A percentile compares a stretch with the other conserved stretches of the same genome.
Conservation (phyloP, 2,888 invertebrate species). For the Piscicola geometra region DNA sequence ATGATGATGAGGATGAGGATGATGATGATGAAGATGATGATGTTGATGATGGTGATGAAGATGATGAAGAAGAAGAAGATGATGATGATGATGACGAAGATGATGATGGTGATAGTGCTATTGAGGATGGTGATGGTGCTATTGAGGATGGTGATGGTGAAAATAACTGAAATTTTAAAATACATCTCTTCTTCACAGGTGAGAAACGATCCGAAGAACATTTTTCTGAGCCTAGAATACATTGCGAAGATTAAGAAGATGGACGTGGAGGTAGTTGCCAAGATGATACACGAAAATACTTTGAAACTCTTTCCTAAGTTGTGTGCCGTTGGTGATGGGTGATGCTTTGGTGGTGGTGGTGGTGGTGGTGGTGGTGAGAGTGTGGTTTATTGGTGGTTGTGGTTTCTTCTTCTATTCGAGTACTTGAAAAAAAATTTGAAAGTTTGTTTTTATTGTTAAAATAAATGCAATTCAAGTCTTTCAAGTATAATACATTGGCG, state of each 20-base stretch:
- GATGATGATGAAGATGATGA: slow-evolving; percentile 34
- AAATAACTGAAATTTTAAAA: slow-evolving; percentile 48
- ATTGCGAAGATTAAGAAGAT: slow-evolving; percentile 54
- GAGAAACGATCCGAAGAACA: slow-evolving; percentile 55
- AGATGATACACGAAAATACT: slow-evolving; percentile 53
- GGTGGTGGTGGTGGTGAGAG: too few species aligned
- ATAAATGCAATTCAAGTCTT: too few species aligned
- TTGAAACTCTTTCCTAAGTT: slow-evolving; percentile 52
- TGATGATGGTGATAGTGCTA: background rate
- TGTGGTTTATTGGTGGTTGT: too few species aligned
- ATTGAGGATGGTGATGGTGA: background rate
- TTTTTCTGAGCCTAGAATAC: slow-evolving; percentile 52
- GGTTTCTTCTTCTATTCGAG: too few species aligned
- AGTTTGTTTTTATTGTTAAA: too few species aligned
- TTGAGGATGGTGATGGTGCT: slow-evolving; percentile 3
- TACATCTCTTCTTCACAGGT: slow-evolving; percentile 43
- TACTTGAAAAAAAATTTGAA: too few species aligned
- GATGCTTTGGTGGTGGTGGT: too few species aligned
- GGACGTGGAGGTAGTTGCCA: slow-evolving; percentile 46
- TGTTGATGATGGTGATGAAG: slow-evolving; percentile 31
- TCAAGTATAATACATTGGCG: too few species aligned
- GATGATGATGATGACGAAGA: background rate
- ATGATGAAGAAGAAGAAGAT: slow-evolving; percentile 25
- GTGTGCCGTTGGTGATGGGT: too few species aligned
- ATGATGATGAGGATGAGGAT: slow-evolving; percentile 31